Evolutionary conservation across 2,797 vertebrate genomes (phyloP).

Genomic region (Thamnophis elegans): DNA sequence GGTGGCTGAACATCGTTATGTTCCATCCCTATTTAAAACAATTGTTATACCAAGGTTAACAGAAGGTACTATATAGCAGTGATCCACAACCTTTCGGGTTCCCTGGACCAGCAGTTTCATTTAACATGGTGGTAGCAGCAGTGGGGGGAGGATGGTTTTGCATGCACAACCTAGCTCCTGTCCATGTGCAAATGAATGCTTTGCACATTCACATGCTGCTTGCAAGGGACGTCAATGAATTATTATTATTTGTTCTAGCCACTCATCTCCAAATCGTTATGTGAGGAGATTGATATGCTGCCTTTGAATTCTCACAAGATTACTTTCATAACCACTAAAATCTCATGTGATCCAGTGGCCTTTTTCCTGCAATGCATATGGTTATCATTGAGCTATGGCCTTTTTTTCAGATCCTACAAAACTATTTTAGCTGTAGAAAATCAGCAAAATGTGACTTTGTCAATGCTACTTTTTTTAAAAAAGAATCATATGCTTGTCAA

Average conservation of each 20-base stretch:
- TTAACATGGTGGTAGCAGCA: fast-evolving
- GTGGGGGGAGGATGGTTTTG: neutral
- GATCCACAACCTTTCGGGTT: neutral
- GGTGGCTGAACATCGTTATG: neutral
- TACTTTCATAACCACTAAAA: neutral
- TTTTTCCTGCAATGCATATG: neutral
- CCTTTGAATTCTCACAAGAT: neutral
- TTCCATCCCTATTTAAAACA: neutral
- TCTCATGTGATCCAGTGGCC: neutral
- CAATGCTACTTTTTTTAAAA: neutral
- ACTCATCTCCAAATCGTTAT: neutral
- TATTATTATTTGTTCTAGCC: neutral
- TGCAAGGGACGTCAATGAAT: neutral
- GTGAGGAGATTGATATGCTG: neutral
- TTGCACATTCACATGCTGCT: neutral
- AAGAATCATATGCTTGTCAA: neutral
- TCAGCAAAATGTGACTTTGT: neutral
- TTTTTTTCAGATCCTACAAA: neutral
- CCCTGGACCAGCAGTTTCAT: neutral
- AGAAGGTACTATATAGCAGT: neutral
- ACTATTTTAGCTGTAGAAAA: neutral
- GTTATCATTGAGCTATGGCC: neutral
- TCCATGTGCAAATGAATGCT: neutral
- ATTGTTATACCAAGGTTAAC: neutral
- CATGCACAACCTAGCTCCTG: neutral